phyloP scores from a whole-genome alignment of 2,113 vertebrate genomes.

The Varanus komodoensis region DNA sequence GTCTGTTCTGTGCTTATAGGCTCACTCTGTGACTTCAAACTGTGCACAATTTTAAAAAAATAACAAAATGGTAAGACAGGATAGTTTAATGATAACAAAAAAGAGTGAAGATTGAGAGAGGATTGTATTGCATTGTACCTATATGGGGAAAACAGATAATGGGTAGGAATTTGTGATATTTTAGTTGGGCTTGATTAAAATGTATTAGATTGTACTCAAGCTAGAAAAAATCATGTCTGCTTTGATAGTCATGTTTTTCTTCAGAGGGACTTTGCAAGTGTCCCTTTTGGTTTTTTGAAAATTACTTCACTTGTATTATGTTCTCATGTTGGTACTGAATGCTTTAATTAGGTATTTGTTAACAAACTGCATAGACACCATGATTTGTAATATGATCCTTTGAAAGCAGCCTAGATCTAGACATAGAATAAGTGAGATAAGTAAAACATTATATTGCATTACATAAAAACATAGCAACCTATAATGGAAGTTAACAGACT shows the following conservation, averaged over 20 bases:
- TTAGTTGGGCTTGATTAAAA: background rate
- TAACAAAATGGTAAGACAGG: background rate
- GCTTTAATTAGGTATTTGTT: background rate
- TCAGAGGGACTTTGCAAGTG: background rate
- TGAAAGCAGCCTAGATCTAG: fast-evolving
- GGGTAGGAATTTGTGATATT: background rate
- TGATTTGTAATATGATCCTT: background rate
- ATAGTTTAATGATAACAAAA: background rate
- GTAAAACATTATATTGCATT: background rate
- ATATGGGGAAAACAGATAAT: background rate
- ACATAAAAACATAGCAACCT: background rate
- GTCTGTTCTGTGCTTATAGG: too few species aligned
- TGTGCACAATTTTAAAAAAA: background rate
- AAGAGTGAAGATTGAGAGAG: background rate
- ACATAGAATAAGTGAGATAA: fast-evolving
- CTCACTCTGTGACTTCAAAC: too few species aligned
- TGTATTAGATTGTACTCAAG: background rate
- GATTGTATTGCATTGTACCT: background rate
- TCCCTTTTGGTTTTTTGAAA: background rate
- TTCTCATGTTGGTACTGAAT: background rate
- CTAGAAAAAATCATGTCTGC: background rate
- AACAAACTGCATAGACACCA: fast-evolving
- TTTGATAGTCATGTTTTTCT: background rate
- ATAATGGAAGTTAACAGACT: slow-evolving; percentile 2
- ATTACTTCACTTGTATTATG: background rate